These are phyloP conservation scores for Ormia ochracea DNA, from an alignment of 2,888 invertebrate genomes.

Conservation along the genomic window DNA sequence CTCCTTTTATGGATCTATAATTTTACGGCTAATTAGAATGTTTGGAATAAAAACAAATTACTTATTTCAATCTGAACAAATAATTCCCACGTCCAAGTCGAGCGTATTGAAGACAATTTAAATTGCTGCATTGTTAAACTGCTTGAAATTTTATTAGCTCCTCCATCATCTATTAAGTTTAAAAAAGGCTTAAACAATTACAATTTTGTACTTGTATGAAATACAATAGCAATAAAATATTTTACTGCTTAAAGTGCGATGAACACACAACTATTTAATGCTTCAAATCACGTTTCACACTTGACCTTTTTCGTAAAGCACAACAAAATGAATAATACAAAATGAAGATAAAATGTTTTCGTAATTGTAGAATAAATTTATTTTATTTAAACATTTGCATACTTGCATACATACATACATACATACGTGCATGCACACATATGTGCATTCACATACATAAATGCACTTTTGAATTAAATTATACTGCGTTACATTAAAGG, in stretches of 20 bases:
- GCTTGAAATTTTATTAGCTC: not conserved
- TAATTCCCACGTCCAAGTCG: not conserved
- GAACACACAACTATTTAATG: conserved; percentile 18
- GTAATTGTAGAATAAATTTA: not conserved
- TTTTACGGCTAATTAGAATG: not conserved
- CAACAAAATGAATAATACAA: not conserved
- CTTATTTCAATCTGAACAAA: not conserved
- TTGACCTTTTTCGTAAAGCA: conserved; percentile 46
- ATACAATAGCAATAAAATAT: not conserved
- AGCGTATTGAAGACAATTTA: not conserved
- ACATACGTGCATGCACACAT: too few relatives aligned
- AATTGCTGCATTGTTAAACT: not conserved
- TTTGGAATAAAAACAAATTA: too few relatives aligned
- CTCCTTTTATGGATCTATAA: not conserved
- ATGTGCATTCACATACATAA: too few relatives aligned
- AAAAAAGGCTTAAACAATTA: conserved; percentile 5
- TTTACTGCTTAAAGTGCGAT: not conserved
- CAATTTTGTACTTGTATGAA: not conserved
- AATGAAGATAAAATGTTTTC: not conserved
- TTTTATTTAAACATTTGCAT: conserved; percentile 1
- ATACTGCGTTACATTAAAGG: conserved; percentile 18
- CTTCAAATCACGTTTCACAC: conserved; percentile 56
- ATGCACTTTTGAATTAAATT: conserved; percentile 30
- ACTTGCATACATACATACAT: too few relatives aligned
- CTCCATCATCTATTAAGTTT: not conserved